Conservation (phyloP, 1,140 invertebrate species). For the Acromyrmex echinatior region DNA sequence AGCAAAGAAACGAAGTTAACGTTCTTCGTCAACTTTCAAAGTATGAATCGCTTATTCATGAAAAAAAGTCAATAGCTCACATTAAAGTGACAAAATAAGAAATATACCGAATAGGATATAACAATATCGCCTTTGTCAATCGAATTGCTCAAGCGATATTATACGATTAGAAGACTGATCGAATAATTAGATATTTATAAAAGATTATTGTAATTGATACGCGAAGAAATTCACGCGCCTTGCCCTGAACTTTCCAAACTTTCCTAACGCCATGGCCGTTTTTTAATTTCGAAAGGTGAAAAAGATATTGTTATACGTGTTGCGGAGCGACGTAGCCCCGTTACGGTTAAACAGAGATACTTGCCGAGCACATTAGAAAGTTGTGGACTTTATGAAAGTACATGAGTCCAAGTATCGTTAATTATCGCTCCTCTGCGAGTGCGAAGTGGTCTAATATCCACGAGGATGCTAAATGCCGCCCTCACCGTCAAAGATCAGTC, state of each 20-base stretch:
- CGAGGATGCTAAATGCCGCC: conserved; percentile 39
- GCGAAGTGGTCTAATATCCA: conserved; percentile 29
- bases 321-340: conserved; percentile 7
- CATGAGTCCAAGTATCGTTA: conserved; percentile 41
- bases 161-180: background rate
- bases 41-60: background rate
- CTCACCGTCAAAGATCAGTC: background rate
- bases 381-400: conserved; percentile 54
- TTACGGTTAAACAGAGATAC: conserved; percentile 55
- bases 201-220: background rate
- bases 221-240: background rate
- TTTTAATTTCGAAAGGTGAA: conserved; percentile 36
- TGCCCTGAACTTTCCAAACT: background rate
- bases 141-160: background rate
- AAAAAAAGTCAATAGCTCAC: background rate
- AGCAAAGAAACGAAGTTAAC: background rate
- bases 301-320: conserved; percentile 25
- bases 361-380: conserved; percentile 49
- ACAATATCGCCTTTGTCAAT: background rate
- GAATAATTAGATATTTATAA: background rate
- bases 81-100: background rate
- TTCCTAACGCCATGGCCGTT: background rate
- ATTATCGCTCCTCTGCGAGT: conserved; percentile 46
- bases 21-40: background rate
- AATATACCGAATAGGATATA: background rate